A percentile compares a stretch with the other conserved stretches of the same genome.
Conservation (phyloP, 1,140 invertebrate species). For the Nylanderia fulva region DNA sequence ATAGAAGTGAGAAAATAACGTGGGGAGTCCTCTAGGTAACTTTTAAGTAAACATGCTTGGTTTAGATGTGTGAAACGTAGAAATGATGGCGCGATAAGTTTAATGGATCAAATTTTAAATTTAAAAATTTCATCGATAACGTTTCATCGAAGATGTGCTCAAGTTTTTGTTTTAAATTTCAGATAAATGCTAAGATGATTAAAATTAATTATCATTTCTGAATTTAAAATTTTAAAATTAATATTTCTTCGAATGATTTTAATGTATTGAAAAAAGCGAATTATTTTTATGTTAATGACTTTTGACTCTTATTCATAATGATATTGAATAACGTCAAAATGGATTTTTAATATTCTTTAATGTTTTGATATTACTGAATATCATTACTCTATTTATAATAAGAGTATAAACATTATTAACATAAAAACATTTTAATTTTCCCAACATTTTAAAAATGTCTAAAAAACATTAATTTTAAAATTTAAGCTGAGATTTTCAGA, state of each 20-base stretch:
- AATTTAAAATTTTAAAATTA: background rate
- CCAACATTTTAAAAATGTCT: no score
- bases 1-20: conserved; percentile 7
- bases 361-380: no score
- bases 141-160: background rate
- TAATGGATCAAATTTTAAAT: background rate
- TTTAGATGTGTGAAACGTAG: background rate
- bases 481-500: background rate
- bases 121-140: background rate
- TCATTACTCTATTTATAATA: no score
- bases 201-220: background rate
- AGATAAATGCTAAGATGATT: background rate
- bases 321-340: background rate
- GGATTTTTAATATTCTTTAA: no score
- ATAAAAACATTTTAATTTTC: no score
- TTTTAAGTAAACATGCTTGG: background rate
- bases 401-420: no score
- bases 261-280: background rate
- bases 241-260: background rate
- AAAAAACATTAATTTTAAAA: no score
- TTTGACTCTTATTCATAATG: background rate
- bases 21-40: background rate
- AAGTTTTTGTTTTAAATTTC: background rate
- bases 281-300: background rate
- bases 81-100: background rate